phyloP scores from a whole-genome alignment of 2,113 vertebrate genomes.

The Ciconia maguari region DNA sequence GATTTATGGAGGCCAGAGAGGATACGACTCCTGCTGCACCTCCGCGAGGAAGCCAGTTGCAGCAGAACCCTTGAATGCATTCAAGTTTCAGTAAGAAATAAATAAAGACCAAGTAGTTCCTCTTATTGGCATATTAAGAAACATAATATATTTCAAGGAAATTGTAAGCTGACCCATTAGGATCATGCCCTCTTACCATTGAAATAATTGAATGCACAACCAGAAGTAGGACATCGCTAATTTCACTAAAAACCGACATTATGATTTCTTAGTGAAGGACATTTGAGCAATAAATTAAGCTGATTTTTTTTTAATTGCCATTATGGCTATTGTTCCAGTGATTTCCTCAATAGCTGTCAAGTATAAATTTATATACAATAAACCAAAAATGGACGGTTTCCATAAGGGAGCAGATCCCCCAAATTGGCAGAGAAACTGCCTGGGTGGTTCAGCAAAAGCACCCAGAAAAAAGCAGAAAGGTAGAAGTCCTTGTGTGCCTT shows the following conservation, averaged over 20 bases:
- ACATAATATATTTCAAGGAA: neutral
- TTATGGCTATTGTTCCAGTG: neutral
- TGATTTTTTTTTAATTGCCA: neutral
- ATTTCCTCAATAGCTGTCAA: neutral
- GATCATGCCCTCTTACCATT: neutral
- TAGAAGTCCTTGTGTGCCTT: neutral
- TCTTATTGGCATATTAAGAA: neutral
- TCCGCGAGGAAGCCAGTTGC: neutral
- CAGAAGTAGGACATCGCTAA: neutral
- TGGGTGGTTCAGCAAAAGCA: neutral
- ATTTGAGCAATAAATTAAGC: neutral
- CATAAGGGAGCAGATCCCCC: neutral
- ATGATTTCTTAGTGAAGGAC: neutral
- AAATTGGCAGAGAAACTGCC: neutral
- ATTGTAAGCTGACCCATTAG: neutral
- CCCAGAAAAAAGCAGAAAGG: neutral
- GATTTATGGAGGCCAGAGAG: neutral
- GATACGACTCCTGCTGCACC: neutral
- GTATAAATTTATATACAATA: neutral
- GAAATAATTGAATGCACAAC: neutral
- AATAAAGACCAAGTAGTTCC: neutral
- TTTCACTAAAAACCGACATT: neutral
- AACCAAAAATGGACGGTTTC: neutral
- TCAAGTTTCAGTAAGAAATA: neutral
- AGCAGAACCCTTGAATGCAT: neutral